A percentile compares a stretch with the other conserved stretches of the same genome.
These are phyloP conservation scores for Sorex araneus DNA, from an alignment of 2,113 vertebrate species.

Conservation along the genomic window DNA sequence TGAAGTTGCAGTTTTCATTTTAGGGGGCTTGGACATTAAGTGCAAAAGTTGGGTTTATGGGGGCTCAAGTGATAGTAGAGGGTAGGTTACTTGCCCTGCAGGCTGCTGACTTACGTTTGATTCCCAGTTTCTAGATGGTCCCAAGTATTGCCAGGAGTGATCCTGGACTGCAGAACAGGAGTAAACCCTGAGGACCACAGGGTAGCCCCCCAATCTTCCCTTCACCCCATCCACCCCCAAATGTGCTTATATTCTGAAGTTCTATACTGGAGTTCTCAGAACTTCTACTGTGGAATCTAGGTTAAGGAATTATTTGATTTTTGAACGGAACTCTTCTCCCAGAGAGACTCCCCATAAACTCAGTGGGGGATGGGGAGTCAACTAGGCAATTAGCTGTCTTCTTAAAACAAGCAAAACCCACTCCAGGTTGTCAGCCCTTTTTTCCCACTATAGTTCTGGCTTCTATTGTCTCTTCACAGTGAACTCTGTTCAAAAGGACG, in stretches of 20 bases:
- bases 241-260: not conserved
- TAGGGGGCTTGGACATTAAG: not conserved
- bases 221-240: too few relatives aligned
- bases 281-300: not conserved
- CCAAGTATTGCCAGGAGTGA: too few relatives aligned
- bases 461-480: not conserved
- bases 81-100: too few relatives aligned
- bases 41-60: not conserved
- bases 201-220: too few relatives aligned
- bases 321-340: not conserved
- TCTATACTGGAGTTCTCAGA: not conserved
- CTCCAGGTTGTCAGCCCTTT: not conserved
- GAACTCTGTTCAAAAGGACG: not conserved
- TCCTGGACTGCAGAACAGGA: too few relatives aligned
- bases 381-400: not conserved
- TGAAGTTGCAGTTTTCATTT: not conserved
- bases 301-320: not conserved
- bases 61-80: too few relatives aligned
- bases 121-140: too few relatives aligned
- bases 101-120: too few relatives aligned
- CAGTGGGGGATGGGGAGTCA: too few relatives aligned
- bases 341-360: not conserved
- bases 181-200: too few relatives aligned
- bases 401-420: constrained; percentile 2
- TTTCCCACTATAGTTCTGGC: not conserved